Conservation (phyloP, 2,888 invertebrate genomes). For the Ptilodon capucinus region DNA sequence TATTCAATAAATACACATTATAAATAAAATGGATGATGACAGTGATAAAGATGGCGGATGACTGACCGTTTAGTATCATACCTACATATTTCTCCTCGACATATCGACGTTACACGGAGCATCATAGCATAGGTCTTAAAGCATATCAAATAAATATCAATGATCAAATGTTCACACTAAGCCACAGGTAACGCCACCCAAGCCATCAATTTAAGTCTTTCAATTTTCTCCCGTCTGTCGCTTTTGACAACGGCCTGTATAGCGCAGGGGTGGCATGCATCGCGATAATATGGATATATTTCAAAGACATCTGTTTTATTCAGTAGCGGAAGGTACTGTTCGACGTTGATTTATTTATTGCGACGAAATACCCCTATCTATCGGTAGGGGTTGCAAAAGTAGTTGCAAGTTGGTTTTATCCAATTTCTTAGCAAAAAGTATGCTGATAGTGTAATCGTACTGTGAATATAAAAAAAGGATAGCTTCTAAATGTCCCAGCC, state of each 20-base stretch:
- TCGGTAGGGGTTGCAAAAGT: conserved; percentile 33
- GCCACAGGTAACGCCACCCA: not conserved
- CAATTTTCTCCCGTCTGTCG: conserved; percentile 25
- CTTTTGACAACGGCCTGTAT: conserved; percentile 40
- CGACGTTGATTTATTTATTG: conserved; percentile 69
- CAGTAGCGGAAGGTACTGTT: conserved; percentile 43
- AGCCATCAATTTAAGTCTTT: conserved; percentile 10
- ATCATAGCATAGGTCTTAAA: too few species aligned
- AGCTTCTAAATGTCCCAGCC: too few species aligned
- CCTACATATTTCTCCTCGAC: too few species aligned
- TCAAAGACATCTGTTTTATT: conserved; percentile 76
- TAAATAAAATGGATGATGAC: too few species aligned
- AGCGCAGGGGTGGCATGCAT: conserved; percentile 44
- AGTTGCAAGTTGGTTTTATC: not conserved
- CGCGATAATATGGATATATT: conserved; percentile 64
- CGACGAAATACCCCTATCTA: conserved; percentile 32
- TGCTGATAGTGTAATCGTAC: too few species aligned
- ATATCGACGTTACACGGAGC: too few species aligned
- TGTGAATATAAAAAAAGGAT: too few species aligned
- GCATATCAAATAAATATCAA: too few species aligned
- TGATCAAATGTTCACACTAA: too few species aligned
- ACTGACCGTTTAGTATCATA: too few species aligned
- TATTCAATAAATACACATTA: too few species aligned
- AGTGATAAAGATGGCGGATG: too few species aligned
- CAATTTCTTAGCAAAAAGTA: not conserved